A percentile compares a stretch with the other conserved stretches of the same genome.
Conservation (phyloP, 2,888 invertebrate species). For the Drosophila mulleri region DNA sequence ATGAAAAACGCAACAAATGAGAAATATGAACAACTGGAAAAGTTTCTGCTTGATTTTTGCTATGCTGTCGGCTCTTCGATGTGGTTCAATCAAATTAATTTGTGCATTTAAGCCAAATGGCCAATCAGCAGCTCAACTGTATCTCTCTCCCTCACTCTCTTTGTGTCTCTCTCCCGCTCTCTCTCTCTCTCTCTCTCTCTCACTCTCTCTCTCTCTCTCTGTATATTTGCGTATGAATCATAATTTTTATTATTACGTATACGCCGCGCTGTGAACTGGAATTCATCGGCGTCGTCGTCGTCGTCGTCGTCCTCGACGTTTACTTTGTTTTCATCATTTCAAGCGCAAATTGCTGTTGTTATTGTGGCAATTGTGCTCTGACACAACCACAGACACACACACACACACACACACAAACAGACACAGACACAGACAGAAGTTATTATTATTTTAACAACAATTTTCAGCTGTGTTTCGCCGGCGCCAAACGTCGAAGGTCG, state of each 20-base stretch:
- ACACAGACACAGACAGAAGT: slow-evolving; percentile 24
- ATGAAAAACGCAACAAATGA: slow-evolving; percentile 8
- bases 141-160: not conserved
- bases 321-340: slow-evolving; percentile 64
- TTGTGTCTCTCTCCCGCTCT: not conserved
- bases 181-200: not conserved
- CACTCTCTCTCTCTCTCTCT: not conserved
- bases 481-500: slow-evolving; percentile 70
- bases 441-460: slow-evolving; percentile 81
- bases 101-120: slow-evolving; percentile 62
- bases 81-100: slow-evolving; percentile 71
- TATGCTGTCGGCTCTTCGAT: slow-evolving; percentile 3
- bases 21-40: slow-evolving; percentile 16
- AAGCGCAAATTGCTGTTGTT: slow-evolving; percentile 72
- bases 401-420: slow-evolving; percentile 17
- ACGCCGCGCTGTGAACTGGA: slow-evolving; percentile 45
- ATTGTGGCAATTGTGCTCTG: slow-evolving; percentile 52
- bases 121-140: slow-evolving; percentile 38
- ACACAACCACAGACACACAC: slow-evolving; percentile 15
- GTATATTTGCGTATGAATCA: slow-evolving; percentile 58
- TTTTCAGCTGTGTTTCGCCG: slow-evolving; percentile 69
- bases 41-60: slow-evolving; percentile 24
- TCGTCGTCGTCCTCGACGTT: slow-evolving; percentile 11
- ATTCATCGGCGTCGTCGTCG: slow-evolving; percentile 5
- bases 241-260: slow-evolving; percentile 72